Base-by-base conservation (phyloP, 2,113 vertebrate genomes). In the Gobius niger region DNA sequence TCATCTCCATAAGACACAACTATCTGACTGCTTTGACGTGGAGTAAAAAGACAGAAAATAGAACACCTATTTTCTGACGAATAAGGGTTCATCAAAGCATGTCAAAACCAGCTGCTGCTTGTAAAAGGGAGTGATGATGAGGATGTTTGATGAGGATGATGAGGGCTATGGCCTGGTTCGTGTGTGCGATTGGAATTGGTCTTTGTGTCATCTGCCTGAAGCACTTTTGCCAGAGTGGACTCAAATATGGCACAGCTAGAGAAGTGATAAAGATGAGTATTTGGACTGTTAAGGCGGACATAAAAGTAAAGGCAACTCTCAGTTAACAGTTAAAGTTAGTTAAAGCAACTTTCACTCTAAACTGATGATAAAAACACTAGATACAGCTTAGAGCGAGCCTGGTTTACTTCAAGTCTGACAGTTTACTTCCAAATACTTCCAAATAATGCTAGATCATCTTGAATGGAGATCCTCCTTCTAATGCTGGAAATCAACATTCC, bases 1-100 rank as follows among this genome's bases (percentile, higher is more conserved):
- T 5, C 15, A 10, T 50, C 42, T 72, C 64, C 63, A 41, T 34
- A 10, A 10, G 11, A 49, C 47, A 52, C 12, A 67, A 41, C 0
- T 57, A 42, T 63, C 60, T 61, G 14, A 76, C 63, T 64, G 56
- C 65, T 80, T 70, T 80, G 16, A 83, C 34, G 79, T 74, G 24
- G 24, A 81, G 49, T 63, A 80, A 56, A 68, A 77, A 75, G 70
- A 70, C 47, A 82, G 70, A 73, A 52, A 44, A 81, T 53, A 76
- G 57, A 61, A 52, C 67, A 79, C 24, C 51, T 73, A 65, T 44
- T 65, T 67, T 83, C 73, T 85, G 69, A 44, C 67, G 71, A 75
- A 10, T 80, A 77, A 73, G 78, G 70, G 46, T 76, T 51, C 65
- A 75, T 82, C 62, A 87, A 81, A 88, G 83, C 87, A 88, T 84